phyloP scores from a whole-genome alignment of 2,113 vertebrate genomes.

The Halichoeres trimaculatus region DNA sequence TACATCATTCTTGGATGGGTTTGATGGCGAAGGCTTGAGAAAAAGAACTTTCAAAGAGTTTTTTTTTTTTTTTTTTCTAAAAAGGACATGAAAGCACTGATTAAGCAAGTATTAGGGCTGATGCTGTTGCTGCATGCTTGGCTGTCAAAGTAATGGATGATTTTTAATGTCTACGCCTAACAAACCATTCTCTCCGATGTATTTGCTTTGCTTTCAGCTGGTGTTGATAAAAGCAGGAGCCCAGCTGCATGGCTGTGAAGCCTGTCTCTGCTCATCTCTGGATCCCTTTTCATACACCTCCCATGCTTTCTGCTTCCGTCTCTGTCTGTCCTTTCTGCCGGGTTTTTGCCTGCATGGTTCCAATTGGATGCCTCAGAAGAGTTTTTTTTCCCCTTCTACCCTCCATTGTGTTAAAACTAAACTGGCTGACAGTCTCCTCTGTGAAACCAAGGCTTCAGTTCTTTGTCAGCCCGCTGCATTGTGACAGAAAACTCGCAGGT shows the following conservation, averaged over 20 bases:
- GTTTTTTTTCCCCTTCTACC: slow-evolving; percentile 36
- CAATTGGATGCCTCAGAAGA: slow-evolving; percentile 52
- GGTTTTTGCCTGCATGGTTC: slow-evolving; percentile 62
- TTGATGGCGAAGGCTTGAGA: slow-evolving; percentile 26
- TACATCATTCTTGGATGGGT: slow-evolving; percentile 47
- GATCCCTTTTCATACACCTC: slow-evolving; percentile 45
- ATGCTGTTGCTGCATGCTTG: slow-evolving; percentile 52
- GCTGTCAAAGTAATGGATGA: slow-evolving; percentile 69
- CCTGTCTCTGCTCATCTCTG: slow-evolving; percentile 62
- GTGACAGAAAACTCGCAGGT: slow-evolving; percentile 74
- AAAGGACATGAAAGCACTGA: slow-evolving; percentile 52
- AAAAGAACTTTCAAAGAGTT: slow-evolving; percentile 17
- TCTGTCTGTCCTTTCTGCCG: slow-evolving; percentile 36
- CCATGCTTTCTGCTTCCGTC: slow-evolving; percentile 55
- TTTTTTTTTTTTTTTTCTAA: too few species aligned
- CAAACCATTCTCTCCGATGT: slow-evolving; percentile 48
- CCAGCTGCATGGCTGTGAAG: slow-evolving; percentile 47
- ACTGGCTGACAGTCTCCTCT: slow-evolving; percentile 67
- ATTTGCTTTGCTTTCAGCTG: slow-evolving; percentile 66
- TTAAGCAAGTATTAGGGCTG: slow-evolving; percentile 44
- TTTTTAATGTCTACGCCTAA: slow-evolving; percentile 57
- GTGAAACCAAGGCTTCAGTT: slow-evolving; percentile 57
- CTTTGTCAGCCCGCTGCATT: slow-evolving; percentile 72
- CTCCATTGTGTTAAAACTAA: slow-evolving; percentile 63
- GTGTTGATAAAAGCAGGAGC: slow-evolving; percentile 61